Conservation (phyloP, 2,113 vertebrate species). For the Chloropsis hardwickii region DNA sequence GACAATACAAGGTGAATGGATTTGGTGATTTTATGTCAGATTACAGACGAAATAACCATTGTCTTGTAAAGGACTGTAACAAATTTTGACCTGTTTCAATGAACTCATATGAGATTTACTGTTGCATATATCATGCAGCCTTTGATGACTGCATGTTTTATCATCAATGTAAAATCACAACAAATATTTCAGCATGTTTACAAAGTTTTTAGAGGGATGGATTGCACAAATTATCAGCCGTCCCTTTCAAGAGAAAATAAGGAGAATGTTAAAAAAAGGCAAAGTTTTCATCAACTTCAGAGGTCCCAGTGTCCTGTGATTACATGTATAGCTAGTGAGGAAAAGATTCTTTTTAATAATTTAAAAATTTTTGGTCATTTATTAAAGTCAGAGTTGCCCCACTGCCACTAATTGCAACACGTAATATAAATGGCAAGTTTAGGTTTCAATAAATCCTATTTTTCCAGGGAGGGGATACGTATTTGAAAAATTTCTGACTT, state of each 20-base stretch:
- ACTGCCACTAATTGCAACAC: not conserved
- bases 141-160: not conserved
- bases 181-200: not conserved
- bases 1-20: not conserved
- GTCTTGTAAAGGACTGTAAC: not conserved
- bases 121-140: not conserved
- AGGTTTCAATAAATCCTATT: not conserved
- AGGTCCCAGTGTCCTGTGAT: not conserved
- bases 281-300: not conserved
- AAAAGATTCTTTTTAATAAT: not conserved
- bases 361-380: not conserved
- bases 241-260: not conserved
- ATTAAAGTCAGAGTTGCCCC: not conserved
- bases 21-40: not conserved
- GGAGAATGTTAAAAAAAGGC: not conserved
- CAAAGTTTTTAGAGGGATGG: not conserved
- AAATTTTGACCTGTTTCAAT: not conserved
- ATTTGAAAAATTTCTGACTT: not conserved
- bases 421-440: not conserved
- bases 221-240: not conserved
- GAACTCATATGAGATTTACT: not conserved
- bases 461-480: fast-evolving
- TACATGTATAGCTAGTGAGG: not conserved
- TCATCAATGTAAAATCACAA: not conserved
- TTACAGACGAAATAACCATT: not conserved